phyloP scores from a whole-genome alignment of 2,888 invertebrate species.

The Heliconius aoede region DNA sequence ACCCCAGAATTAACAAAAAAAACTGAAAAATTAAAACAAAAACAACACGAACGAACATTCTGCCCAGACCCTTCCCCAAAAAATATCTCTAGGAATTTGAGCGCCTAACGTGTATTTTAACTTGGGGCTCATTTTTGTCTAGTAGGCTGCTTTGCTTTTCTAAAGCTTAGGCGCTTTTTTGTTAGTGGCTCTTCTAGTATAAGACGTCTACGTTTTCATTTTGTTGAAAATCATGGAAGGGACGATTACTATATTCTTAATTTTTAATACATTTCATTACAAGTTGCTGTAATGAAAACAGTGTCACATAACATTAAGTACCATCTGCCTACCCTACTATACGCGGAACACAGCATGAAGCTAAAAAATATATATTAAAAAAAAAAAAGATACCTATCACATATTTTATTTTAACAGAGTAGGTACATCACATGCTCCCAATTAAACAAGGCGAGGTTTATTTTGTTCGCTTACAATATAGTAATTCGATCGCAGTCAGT shows the following conservation, averaged over 20 bases:
- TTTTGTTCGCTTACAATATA: conserved; percentile 52
- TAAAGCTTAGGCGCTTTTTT: conserved; percentile 17
- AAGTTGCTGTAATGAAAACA: too few relatives aligned
- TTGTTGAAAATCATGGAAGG: too few relatives aligned
- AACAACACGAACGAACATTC: too few relatives aligned
- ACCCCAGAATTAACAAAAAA: too few relatives aligned
- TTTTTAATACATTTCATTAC: background rate
- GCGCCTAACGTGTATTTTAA: conserved; percentile 26
- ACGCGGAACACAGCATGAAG: too few relatives aligned
- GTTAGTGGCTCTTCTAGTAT: background rate
- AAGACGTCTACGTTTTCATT: background rate
- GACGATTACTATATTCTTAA: background rate
- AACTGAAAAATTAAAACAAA: too few relatives aligned
- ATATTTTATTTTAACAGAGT: background rate
- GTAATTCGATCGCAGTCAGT: conserved; percentile 62
- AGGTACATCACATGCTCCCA: conserved; percentile 28
- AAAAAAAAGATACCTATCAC: background rate
- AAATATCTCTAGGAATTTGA: background rate
- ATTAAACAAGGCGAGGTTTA: conserved; percentile 39
- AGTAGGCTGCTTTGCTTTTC: conserved; percentile 11
- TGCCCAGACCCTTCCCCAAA: too few relatives aligned
- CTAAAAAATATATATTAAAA: too few relatives aligned
- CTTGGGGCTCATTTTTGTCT: background rate
- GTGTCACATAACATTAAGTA: too few relatives aligned
- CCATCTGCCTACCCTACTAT: too few relatives aligned